These are phyloP conservation scores for Parelbella ahira DNA, from an alignment of 2,888 invertebrate genomes.

Conservation along the genomic window DNA sequence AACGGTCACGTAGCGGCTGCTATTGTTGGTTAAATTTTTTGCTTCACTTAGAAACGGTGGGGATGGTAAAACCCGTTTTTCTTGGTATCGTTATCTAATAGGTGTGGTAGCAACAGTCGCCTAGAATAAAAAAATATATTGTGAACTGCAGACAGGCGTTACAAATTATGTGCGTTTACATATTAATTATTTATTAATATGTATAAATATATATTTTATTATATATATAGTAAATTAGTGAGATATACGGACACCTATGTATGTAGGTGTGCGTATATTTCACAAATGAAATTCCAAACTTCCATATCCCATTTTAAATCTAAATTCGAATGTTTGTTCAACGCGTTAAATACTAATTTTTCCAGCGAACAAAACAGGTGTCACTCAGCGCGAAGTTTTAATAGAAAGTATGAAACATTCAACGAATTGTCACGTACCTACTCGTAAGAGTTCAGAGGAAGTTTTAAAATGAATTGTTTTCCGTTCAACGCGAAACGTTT, in stretches of 20 bases:
- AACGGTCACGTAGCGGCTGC: conserved; percentile 12
- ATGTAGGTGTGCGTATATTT: too few species aligned
- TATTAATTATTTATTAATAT: too few species aligned
- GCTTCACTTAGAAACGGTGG: background rate
- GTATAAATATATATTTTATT: too few species aligned
- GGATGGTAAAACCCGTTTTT: too few species aligned
- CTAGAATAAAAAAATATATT: too few species aligned
- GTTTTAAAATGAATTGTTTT: conserved; percentile 14
- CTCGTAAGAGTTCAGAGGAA: background rate
- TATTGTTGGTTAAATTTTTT: background rate
- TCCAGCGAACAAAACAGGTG: conserved; percentile 1
- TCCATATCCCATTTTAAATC: too few species aligned
- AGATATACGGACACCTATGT: too few species aligned
- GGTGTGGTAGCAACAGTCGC: too few species aligned
- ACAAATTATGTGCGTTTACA: too few species aligned
- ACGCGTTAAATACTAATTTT: background rate
- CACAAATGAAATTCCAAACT: background rate
- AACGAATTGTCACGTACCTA: background rate
- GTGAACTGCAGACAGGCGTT: too few species aligned
- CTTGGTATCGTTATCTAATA: too few species aligned
- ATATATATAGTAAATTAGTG: too few species aligned
- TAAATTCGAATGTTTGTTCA: background rate
- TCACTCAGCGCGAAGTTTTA: conserved; percentile 4
- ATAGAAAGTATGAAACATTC: conserved; percentile 11
- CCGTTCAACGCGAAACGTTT: conserved; percentile 2